Conservation (phyloP, 2,113 vertebrate species). For the Phyllostomus hastatus region DNA sequence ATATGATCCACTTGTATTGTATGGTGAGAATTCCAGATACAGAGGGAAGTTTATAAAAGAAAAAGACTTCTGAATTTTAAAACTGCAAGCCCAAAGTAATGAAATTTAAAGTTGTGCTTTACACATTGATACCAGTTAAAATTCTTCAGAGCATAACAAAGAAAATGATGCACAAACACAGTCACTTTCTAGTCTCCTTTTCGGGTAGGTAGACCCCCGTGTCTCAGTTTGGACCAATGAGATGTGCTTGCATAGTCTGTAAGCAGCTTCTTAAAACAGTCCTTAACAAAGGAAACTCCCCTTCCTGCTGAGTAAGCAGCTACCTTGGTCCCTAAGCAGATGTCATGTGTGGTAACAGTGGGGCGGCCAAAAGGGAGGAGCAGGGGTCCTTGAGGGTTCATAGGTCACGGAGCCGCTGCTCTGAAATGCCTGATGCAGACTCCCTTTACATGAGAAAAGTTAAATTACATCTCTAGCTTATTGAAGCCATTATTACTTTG, state of each 20-base stretch:
- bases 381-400: neutral
- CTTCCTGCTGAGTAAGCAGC: neutral
- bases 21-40: neutral
- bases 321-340: neutral
- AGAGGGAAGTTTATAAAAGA: neutral
- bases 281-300: neutral
- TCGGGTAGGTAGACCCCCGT: neutral
- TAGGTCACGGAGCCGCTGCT: neutral
- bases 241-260: neutral
- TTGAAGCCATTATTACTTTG: neutral
- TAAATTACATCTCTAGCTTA: neutral
- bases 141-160: neutral
- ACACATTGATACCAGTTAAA: neutral
- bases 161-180: neutral
- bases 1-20: neutral
- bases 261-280: neutral
- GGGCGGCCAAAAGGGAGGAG: neutral
- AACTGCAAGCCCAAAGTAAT: slow-evolving; percentile 12
- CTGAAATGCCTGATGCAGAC: neutral
- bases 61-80: slow-evolving; percentile 41
- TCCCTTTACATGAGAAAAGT: neutral
- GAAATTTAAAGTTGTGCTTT: neutral
- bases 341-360: neutral
- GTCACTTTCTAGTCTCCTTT: neutral
- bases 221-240: neutral